Evolutionary conservation across 1,140 invertebrate genomes (phyloP).

Genomic region (Heliconius nattereri): DNA sequence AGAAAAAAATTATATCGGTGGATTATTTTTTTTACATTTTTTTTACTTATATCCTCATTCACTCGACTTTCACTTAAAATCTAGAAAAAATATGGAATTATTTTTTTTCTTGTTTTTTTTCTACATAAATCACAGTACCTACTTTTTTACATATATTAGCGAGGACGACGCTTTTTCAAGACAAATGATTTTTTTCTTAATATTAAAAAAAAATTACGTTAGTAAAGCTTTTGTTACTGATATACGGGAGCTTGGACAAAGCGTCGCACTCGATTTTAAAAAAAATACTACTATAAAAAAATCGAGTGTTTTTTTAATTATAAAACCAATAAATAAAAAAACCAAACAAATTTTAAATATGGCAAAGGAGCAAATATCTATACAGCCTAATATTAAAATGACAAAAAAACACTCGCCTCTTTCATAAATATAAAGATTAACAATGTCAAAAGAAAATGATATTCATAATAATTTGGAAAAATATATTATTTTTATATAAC

Average conservation of each 20-base stretch:
- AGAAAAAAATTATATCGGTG: constrained; percentile 33
- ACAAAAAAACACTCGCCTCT: constrained; percentile 3
- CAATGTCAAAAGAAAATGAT: not conserved
- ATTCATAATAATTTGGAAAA: not conserved
- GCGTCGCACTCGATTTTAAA: constrained; percentile 32
- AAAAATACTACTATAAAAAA: constrained; percentile 24
- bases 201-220: constrained; percentile 31
- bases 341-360: not conserved
- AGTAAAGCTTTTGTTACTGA: constrained; percentile 39
- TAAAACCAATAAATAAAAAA: constrained; percentile 5
- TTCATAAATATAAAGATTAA: not conserved
- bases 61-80: constrained; percentile 29
- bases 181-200: constrained; percentile 21
- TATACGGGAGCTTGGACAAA: constrained; percentile 31
- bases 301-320: not conserved
- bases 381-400: constrained; percentile 13
- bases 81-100: constrained; percentile 39
- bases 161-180: constrained; percentile 23
- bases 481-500: not conserved
- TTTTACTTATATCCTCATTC: constrained; percentile 22
- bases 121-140: constrained; percentile 40
- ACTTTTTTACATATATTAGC: constrained; percentile 15
- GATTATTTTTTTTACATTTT: constrained; percentile 35
- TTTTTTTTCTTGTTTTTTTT: constrained; percentile 39
- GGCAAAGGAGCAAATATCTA: not conserved